Base-by-base conservation (phyloP, 2,888 invertebrate genomes). In the Artemia sinica region DNA sequence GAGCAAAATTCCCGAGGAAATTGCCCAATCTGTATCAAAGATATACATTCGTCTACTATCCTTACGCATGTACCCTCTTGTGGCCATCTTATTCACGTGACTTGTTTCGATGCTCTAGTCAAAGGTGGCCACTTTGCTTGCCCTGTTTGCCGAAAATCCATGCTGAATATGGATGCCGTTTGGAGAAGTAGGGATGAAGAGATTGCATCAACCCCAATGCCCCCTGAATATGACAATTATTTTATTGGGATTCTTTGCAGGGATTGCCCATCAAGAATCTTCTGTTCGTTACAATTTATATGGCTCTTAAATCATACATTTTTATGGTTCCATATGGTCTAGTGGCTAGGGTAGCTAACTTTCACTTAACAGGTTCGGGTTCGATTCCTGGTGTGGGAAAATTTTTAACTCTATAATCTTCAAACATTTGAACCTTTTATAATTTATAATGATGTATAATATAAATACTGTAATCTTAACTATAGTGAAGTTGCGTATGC, bases 51-150 rank as follows among this genome's bases (percentile, higher is more conserved):
- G 12, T 91, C 91, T 10, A 83, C 91, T 72, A 88, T 88, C 76
- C 88, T 89, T 68, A 89, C 89, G 78, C 89, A 90, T 81, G 89
- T 92, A 78, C 91, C 91, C 8, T 85, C 86, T 76, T 93, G 92
- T 78, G 90, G 91, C 0, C 92, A 93, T 80, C 79, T 91, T 73
- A 80, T 92, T 75, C 92, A 92, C 79, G 83, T 88, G 74, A 87
- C 86, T 52, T 90, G 89, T 79, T 89, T 89, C 77, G 87, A 89
- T 76, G 86, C 88, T 76, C 79, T 90, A 73, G 79, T 87, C 72
- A 83, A 77, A 65, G 77, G 87, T 0, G 91, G 91, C 0, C 88
- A 88, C 78, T 92, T 89, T 76, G 87, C 89, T 49, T 92, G 92
- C 76, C 92, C 92, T 58, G 86, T 87, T 12, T 93, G 92, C 78